Evolutionary conservation across 2,113 vertebrate species (phyloP).

Genomic region (Oxyura jamaicensis): DNA sequence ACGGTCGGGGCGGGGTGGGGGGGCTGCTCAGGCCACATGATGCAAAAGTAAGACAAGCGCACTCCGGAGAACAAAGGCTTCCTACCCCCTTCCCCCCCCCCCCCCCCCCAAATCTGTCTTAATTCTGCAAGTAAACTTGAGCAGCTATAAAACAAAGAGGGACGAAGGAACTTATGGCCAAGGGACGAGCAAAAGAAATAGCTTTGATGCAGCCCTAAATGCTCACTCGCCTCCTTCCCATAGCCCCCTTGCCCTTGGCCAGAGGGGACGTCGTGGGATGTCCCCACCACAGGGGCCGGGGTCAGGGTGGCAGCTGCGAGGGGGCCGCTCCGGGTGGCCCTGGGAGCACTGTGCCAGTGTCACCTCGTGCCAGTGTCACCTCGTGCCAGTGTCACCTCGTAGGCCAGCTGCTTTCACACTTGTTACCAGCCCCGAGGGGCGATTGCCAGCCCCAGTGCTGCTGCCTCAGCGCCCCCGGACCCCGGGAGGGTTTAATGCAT

Average conservation of each 20-base stretch:
- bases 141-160: conserved; percentile 71
- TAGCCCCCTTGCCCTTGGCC: neutral
- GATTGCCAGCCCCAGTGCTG: conserved; percentile 12
- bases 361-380: conserved; percentile 59
- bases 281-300: neutral
- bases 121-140: conserved; percentile 79
- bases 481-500: neutral
- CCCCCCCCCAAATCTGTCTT: conserved; percentile 64
- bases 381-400: conserved; percentile 50
- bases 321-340: neutral
- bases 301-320: rapidly evolving
- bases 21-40: conserved; percentile 62
- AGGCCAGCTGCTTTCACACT: conserved; percentile 32
- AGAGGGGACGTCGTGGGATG: neutral
- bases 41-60: conserved; percentile 71
- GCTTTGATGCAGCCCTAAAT: conserved; percentile 61
- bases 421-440: conserved; percentile 24
- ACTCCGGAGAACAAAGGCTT: conserved; percentile 78
- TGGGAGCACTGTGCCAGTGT: neutral
- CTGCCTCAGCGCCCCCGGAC: neutral
- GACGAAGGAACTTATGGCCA: conserved; percentile 70
- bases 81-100: conserved; percentile 51
- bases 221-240: conserved; percentile 13
- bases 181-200: conserved; percentile 71
- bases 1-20: conserved; percentile 17